Conservation (phyloP, 2,113 vertebrate species). For the Grammomys dolichurus region DNA sequence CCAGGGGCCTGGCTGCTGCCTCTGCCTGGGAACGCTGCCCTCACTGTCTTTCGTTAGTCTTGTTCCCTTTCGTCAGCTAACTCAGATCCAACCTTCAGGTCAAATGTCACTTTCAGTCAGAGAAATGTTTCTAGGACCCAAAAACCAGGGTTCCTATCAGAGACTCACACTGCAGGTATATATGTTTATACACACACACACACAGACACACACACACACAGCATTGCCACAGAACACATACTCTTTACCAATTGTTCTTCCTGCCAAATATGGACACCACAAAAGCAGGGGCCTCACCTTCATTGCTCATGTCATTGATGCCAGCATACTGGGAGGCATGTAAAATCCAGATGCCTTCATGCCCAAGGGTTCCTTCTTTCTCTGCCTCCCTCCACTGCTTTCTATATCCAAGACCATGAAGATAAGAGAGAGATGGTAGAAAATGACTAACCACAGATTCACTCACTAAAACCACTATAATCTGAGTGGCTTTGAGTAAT, state of each 20-base stretch:
- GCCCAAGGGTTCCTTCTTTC: background rate
- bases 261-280: background rate
- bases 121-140: conserved; percentile 10
- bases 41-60: conserved; percentile 13
- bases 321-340: background rate
- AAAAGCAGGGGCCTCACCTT: background rate
- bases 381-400: background rate
- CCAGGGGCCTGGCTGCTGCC: background rate
- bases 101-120: conserved; percentile 7
- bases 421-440: background rate
- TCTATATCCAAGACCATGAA: conserved; percentile 8
- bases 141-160: background rate
- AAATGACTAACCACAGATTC: background rate
- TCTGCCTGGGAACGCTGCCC: background rate
- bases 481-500: background rate
- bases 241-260: background rate
- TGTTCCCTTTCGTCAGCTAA: background rate
- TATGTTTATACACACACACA: no score
- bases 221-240: background rate
- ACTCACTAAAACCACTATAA: background rate
- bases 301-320: no score
- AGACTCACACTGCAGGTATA: background rate
- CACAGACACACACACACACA: no score
- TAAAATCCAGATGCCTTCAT: background rate
- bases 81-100: conserved; percentile 20